Percentiles rank a stretch among this genome's conserved stretches.
These are phyloP conservation scores for Dunckerocampus dactyliophorus DNA, from an alignment of 2,113 vertebrate species.

Conservation along the genomic window DNA sequence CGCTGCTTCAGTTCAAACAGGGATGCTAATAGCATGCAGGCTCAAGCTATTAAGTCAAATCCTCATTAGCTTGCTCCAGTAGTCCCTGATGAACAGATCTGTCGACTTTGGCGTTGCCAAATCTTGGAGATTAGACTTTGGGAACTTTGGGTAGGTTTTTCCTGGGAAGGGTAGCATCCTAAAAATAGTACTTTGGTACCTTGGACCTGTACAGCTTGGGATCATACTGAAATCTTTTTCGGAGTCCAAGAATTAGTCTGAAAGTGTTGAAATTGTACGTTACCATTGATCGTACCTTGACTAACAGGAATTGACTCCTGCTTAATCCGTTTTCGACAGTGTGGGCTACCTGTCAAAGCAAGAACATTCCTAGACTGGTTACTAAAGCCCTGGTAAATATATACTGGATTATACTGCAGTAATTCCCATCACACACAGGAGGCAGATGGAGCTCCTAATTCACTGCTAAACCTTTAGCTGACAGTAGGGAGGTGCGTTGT, in stretches of 20 bases:
- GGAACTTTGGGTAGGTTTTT: conserved; percentile 27
- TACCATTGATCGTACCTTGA: too few relatives aligned
- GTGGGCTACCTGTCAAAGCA: conserved; percentile 19
- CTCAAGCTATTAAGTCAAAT: conserved; percentile 56
- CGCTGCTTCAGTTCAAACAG: not conserved
- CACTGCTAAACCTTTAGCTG: conserved; percentile 56
- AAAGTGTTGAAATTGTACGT: too few relatives aligned
- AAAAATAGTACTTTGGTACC: not conserved
- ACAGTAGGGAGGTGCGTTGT: conserved; percentile 14
- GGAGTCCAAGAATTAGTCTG: too few relatives aligned
- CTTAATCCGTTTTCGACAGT: not conserved
- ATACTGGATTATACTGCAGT: conserved; percentile 52
- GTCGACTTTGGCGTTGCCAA: conserved; percentile 39
- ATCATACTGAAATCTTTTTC: too few relatives aligned
- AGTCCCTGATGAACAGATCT: conserved; percentile 45
- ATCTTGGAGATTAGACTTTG: conserved; percentile 53
- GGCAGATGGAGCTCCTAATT: conserved; percentile 66
- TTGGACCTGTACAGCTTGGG: too few relatives aligned
- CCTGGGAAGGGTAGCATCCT: conserved; percentile 1
- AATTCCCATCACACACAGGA: conserved; percentile 44
- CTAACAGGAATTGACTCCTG: not conserved
- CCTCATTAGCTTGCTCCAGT: conserved; percentile 49
- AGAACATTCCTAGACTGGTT: conserved; percentile 29
- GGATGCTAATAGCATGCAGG: conserved; percentile 25
- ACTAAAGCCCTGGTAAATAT: conserved; percentile 48